Conservation (phyloP, 2,113 vertebrate species). For the Sisor rabdophorus region DNA sequence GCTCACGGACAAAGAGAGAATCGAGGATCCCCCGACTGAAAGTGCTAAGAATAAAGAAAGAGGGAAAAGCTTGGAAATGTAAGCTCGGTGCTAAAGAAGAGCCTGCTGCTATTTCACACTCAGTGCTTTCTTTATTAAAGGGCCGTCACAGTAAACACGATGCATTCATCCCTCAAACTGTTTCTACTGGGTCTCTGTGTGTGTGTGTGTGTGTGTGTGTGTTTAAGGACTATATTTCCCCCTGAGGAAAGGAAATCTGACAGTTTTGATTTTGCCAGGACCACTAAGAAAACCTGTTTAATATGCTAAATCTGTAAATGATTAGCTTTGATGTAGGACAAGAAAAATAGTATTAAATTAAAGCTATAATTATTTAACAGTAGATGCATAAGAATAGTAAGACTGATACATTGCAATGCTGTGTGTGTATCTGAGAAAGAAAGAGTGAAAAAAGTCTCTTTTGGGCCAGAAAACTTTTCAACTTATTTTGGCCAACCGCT, state of each 20-base stretch:
- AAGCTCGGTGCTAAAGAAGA: constrained; percentile 64
- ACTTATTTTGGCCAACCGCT: constrained; percentile 21
- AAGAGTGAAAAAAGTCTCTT: not conserved
- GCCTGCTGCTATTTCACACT: constrained; percentile 71
- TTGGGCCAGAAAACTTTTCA: constrained; percentile 37
- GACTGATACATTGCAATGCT: not conserved
- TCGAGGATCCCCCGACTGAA: constrained; percentile 41
- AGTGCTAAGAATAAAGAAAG: constrained; percentile 18
- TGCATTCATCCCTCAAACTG: constrained; percentile 19
- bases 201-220: constrained; percentile 5
- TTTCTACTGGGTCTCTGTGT: not conserved
- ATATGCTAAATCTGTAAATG: no score
- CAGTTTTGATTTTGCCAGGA: not conserved
- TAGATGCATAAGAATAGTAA: not conserved
- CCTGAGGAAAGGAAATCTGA: not conserved
- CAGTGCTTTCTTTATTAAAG: constrained; percentile 75
- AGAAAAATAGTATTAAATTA: not conserved
- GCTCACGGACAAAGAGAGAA: constrained; percentile 45
- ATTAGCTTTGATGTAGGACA: no score
- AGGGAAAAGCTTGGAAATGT: constrained; percentile 50
- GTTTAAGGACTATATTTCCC: not conserved
- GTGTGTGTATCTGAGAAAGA: not conserved
- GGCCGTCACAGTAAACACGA: constrained; percentile 66
- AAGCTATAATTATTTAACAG: not conserved
- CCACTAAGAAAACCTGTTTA: no score